Conservation (phyloP, 2,888 invertebrate genomes). For the Caenorhabditis sp. region DNA sequence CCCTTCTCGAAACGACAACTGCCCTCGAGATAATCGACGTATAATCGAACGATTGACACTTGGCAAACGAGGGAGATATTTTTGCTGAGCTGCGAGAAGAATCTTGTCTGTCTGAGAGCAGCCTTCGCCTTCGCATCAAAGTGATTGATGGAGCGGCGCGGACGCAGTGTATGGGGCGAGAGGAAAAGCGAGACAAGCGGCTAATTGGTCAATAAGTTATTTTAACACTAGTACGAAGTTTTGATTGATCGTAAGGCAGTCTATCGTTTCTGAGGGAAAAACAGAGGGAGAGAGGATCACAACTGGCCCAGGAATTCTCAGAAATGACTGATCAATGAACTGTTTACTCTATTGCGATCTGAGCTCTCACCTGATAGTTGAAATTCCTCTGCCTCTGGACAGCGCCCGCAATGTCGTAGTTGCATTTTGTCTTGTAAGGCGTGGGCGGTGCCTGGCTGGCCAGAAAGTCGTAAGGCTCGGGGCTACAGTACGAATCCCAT, state of each 20-base stretch:
- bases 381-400: conserved; percentile 80
- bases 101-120: conserved; percentile 22
- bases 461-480: conserved; percentile 79
- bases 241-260: conserved; percentile 15
- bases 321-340: neutral
- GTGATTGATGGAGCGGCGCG: conserved; percentile 53
- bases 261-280: conserved; percentile 7
- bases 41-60: conserved; percentile 61
- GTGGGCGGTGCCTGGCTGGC: conserved; percentile 68
- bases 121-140: conserved; percentile 31
- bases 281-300: neutral
- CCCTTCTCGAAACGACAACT: conserved; percentile 28
- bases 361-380: conserved; percentile 80
- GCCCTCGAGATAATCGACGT: conserved; percentile 18
- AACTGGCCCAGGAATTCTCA: neutral
- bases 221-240: conserved; percentile 42
- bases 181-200: conserved; percentile 15
- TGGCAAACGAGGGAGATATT: conserved; percentile 25
- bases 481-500: conserved; percentile 66
- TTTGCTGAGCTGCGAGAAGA: conserved; percentile 23
- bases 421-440: conserved; percentile 70
- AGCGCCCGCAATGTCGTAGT: conserved; percentile 80
- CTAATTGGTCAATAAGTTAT: conserved; percentile 54
- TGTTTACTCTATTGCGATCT: too few species aligned
- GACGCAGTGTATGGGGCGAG: conserved; percentile 1